Evolutionary conservation across 2,888 invertebrate species (phyloP).

Genomic region (Rhabditoides inermis): DNA sequence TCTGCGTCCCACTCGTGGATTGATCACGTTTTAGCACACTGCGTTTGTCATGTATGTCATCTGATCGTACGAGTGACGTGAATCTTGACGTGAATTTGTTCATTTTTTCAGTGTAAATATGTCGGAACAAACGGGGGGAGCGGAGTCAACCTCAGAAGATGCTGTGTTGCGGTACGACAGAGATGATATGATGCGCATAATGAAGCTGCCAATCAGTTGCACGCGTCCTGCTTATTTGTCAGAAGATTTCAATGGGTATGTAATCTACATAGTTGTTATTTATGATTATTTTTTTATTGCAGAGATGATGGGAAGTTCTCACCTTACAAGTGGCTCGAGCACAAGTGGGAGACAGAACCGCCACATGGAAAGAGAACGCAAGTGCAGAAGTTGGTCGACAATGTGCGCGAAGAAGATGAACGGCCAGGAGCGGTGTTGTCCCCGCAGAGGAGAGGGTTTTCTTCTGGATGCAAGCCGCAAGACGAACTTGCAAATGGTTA

Average conservation of each 20-base stretch:
- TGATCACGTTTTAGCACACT: too few relatives aligned
- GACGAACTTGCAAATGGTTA: too few relatives aligned
- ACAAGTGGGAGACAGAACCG: slow-evolving; percentile 38
- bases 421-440: slow-evolving; percentile 26
- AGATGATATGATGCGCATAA: slow-evolving; percentile 35
- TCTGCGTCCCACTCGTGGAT: too few relatives aligned
- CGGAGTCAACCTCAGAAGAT: slow-evolving; percentile 3
- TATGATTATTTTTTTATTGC: too few relatives aligned
- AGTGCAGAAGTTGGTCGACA: slow-evolving; percentile 5
- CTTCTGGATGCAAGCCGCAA: slow-evolving; percentile 41
- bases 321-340: slow-evolving; percentile 42
- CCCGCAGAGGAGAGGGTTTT: slow-evolving; percentile 45
- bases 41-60: too few relatives aligned
- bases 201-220: slow-evolving; percentile 18
- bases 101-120: slow-evolving; percentile 35
- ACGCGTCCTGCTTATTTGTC: slow-evolving; percentile 36
- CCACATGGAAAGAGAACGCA: slow-evolving; percentile 18
- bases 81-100: too few relatives aligned
- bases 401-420: background rate
- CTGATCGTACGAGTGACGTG: too few relatives aligned
- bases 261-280: background rate
- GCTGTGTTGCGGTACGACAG: slow-evolving; percentile 20
- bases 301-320: slow-evolving; percentile 46
- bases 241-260: slow-evolving; percentile 40
- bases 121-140: slow-evolving; percentile 26